phyloP scores from a whole-genome alignment of 2,888 invertebrate species.

The Plusia festucae region DNA sequence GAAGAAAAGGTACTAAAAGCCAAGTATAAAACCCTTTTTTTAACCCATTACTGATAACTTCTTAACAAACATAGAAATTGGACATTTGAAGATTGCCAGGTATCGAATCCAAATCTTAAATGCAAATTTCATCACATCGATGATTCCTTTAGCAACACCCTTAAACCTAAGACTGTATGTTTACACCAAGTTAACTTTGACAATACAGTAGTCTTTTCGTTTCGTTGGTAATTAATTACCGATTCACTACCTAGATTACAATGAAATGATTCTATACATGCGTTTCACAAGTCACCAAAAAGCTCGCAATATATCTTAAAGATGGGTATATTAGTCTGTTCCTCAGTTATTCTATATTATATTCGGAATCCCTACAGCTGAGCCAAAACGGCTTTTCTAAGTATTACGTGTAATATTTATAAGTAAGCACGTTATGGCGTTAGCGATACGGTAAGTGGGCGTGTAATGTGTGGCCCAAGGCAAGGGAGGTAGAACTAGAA shows the following conservation, averaged over 20 bases:
- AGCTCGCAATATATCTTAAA: neutral
- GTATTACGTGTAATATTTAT: slow-evolving; percentile 62
- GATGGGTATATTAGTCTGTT: neutral
- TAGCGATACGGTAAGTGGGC: slow-evolving; percentile 43
- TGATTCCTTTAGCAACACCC: too few species aligned
- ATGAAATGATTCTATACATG: neutral
- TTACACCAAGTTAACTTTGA: too few species aligned
- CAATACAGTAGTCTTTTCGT: neutral
- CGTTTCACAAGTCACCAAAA: neutral
- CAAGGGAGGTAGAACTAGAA: slow-evolving; percentile 1
- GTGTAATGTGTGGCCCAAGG: slow-evolving; percentile 10
- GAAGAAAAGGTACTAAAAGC: neutral
- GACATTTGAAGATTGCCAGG: too few species aligned
- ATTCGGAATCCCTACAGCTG: slow-evolving; percentile 17
- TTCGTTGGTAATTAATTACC: neutral
- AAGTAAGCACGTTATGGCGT: slow-evolving; percentile 40
- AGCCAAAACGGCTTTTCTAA: slow-evolving; percentile 26
- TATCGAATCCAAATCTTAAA: too few species aligned
- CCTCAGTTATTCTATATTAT: neutral
- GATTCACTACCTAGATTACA: neutral
- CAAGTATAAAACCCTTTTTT: too few species aligned
- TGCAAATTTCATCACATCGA: too few species aligned
- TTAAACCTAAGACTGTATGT: neutral
- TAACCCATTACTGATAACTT: too few species aligned
- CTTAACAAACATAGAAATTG: too few species aligned